These are phyloP conservation scores for Elgaria multicarinata DNA, from an alignment of 2,113 vertebrate genomes.

Conservation along the genomic window DNA sequence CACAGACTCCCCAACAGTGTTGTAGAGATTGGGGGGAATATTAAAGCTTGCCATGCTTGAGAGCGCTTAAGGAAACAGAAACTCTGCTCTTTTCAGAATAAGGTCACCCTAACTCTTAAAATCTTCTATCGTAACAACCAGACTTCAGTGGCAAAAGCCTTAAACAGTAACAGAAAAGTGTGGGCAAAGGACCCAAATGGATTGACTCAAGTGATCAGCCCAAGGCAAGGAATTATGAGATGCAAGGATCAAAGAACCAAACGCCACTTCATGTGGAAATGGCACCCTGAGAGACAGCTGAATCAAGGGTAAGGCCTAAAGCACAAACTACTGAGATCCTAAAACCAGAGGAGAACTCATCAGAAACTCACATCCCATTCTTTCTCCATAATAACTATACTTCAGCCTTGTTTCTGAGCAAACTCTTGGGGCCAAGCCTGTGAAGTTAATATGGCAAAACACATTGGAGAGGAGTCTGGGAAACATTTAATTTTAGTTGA, in stretches of 20 bases:
- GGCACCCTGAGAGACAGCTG: background rate
- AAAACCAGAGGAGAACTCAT: slow-evolving; percentile 2
- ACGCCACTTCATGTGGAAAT: background rate
- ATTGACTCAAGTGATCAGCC: background rate
- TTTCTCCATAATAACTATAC: background rate
- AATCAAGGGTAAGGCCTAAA: slow-evolving; percentile 2
- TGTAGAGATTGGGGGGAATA: background rate
- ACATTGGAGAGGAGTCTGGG: background rate
- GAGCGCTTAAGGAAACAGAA: background rate
- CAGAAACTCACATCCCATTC: background rate
- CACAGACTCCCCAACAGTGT: background rate
- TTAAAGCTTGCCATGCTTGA: background rate
- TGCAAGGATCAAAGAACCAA: slow-evolving; percentile 21
- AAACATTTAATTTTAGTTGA: background rate
- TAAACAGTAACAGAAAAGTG: background rate
- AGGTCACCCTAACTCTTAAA: background rate
- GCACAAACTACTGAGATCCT: background rate
- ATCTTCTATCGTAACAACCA: background rate
- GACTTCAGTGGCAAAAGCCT: background rate
- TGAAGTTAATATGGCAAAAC: background rate
- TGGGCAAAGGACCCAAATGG: background rate
- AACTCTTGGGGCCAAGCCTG: background rate
- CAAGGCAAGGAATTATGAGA: slow-evolving; percentile 25
- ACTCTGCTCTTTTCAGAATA: background rate
- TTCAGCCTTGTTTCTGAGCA: background rate